These are phyloP conservation scores for Dasyurus viverrinus DNA, from an alignment of 2,113 vertebrate species.

Conservation along the genomic window DNA sequence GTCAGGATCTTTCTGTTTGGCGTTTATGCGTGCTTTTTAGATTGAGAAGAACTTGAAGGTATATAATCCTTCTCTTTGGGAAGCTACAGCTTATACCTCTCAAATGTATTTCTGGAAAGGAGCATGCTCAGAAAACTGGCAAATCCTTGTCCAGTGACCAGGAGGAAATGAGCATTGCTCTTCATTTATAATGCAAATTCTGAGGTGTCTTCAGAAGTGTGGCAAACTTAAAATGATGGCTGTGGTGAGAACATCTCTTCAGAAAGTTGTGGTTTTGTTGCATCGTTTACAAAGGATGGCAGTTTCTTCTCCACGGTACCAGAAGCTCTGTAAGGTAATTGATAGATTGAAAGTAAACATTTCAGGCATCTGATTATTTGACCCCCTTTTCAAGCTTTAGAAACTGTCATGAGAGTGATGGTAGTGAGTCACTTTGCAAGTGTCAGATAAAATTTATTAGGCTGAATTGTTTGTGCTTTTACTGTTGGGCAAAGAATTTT, in stretches of 20 bases:
- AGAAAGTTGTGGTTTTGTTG: constrained; percentile 99
- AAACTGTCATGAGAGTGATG: constrained; percentile 41
- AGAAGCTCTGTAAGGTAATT: constrained; percentile 99
- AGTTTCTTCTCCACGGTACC: constrained; percentile 98
- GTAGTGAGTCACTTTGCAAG: constrained; percentile 13
- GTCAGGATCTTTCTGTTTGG: constrained; percentile 69
- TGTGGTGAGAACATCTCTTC: constrained; percentile 98
- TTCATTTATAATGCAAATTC: constrained; percentile 98
- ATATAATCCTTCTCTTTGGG: constrained; percentile 79
- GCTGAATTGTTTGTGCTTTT: constrained; percentile 26
- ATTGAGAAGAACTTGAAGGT: constrained; percentile 83
- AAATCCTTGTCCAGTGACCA: constrained; percentile 90
- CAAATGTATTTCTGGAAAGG: constrained; percentile 83
- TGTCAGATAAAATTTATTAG: constrained; percentile 32
- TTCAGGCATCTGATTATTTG: constrained; percentile 49
- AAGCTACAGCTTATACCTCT: constrained; percentile 79
- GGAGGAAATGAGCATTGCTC: constrained; percentile 90
- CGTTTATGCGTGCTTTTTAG: constrained; percentile 59
- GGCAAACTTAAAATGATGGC: constrained; percentile 99
- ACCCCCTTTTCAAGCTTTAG: constrained; percentile 43
- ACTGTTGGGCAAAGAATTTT: constrained; percentile 35
- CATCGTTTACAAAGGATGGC: constrained; percentile 99
- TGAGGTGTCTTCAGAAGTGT: constrained; percentile 94
- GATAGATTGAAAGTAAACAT: constrained; percentile 71
- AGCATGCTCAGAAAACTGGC: constrained; percentile 90